Base-by-base conservation (phyloP, 2,113 vertebrate genomes). In the Catagonus wagneri region DNA sequence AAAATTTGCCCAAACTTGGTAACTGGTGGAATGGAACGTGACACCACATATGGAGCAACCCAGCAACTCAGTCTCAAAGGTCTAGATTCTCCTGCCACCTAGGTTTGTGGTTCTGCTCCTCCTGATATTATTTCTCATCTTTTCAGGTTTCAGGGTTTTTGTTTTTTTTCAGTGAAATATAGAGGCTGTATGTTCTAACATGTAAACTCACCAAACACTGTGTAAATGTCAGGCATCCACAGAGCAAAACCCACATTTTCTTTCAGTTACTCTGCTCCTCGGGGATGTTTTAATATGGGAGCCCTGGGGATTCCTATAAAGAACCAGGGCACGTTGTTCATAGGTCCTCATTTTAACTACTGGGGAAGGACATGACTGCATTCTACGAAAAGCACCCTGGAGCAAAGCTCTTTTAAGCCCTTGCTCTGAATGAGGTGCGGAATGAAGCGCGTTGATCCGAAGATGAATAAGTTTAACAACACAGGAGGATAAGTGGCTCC, bases 21-120 rank as follows among this genome's bases (percentile, higher is more conserved):
- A n/a, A n/a, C 2, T 25, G 29, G 27, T 17, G 9, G 29, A 54
- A 17, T 29, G 61, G 19, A 12, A 4, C 25, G 61, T 56, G 58
- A 66, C 36, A 5, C 7, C 44, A n/a, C 1, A 11, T n/a, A 0
- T 1, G 22, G 23, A 20, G 29, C 23, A 3, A 44, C 9, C 23
- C 44, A 8, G 19, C 10, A 36, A 16, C 23, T 39, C n/a, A 12
- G 32, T 25, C 14, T 76, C 14, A 0, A 22, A 1, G 6, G 34
- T n/a, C 22, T 23, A 27, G 52, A 12, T 63, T 2, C 13, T 34
- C 11, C 25, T n/a, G 20, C 7, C 8, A 23, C 44, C 17, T 0
- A n/a, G 17, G 6, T 9, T 12, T 44, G 14, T 44, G 44, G 44
- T 4, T 83, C 86, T 80, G 23, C 29, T 72, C 34, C 20, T 54